Conservation (phyloP, 2,797 vertebrate genomes). For the Xenentodon cancila region DNA sequence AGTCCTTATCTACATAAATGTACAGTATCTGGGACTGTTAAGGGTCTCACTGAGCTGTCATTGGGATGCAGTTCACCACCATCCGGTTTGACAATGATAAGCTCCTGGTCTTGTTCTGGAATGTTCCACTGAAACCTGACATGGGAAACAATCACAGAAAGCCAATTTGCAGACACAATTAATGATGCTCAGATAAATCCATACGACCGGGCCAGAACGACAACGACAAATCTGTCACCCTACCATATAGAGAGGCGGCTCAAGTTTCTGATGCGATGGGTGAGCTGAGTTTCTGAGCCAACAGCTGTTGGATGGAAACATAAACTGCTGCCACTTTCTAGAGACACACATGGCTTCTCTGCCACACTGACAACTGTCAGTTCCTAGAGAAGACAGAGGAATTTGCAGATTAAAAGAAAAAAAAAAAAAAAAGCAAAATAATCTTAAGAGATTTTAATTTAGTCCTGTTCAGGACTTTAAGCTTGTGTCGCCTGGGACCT, state of each 20-base stretch:
- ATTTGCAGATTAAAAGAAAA: constrained; percentile 8
- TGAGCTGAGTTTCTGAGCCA: constrained; percentile 76
- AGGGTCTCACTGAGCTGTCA: constrained; percentile 85
- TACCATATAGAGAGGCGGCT: constrained; percentile 82
- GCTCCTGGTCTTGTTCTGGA: constrained; percentile 64
- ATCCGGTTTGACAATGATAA: constrained; percentile 85
- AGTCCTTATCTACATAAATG: neutral
- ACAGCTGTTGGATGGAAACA: constrained; percentile 88
- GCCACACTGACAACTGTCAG: constrained; percentile 81
- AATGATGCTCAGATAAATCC: constrained; percentile 9
- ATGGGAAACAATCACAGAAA: constrained; percentile 36
- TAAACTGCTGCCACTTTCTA: constrained; percentile 82
- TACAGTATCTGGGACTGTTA: constrained; percentile 2
- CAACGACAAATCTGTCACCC: constrained; percentile 24
- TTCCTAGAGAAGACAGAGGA: constrained; percentile 73
- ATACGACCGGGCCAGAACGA: constrained; percentile 10
- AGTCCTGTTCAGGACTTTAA: neutral
- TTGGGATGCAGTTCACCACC: constrained; percentile 87
- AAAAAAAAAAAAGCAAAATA: neutral
- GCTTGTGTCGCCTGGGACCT: constrained; percentile 78
- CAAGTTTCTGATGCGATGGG: constrained; percentile 85
- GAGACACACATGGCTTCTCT: constrained; percentile 79
- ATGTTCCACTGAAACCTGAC: constrained; percentile 89
- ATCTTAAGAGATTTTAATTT: neutral
- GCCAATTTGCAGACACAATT: constrained; percentile 21